Percentiles rank a stretch among this genome's conserved stretches.
Evolutionary conservation across 2,113 vertebrate species (phyloP).

Genomic region (Sorex fumeus): DNA sequence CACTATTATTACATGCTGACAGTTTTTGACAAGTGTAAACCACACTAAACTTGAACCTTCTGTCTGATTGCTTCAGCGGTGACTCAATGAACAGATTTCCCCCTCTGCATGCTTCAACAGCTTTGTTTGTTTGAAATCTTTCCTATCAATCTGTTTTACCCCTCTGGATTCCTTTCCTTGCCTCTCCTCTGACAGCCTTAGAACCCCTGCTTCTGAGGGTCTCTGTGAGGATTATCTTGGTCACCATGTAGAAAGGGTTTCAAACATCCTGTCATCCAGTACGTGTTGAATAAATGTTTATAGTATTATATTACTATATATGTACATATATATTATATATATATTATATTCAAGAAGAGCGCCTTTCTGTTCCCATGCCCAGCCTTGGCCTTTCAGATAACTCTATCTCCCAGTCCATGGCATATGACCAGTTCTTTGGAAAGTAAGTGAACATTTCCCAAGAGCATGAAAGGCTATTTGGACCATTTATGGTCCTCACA

Average conservation of each 20-base stretch:
- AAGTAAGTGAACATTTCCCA: not conserved
- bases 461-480: not conserved
- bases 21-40: not conserved
- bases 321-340: too few species aligned
- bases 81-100: not conserved
- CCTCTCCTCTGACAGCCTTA: not conserved
- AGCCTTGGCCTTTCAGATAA: not conserved
- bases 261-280: not conserved
- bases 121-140: slow-evolving; percentile 15
- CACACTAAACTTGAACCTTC: not conserved
- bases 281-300: not conserved
- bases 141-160: not conserved
- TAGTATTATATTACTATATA: not conserved
- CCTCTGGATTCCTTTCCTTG: not conserved
- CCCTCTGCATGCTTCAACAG: not conserved
- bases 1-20: not conserved
- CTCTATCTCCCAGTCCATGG: rapidly evolving
- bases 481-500: not conserved
- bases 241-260: not conserved
- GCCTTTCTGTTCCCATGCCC: rapidly evolving
- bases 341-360: not conserved
- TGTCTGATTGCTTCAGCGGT: not conserved
- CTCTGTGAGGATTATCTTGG: not conserved
- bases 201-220: not conserved
- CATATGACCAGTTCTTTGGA: not conserved